phyloP scores from a whole-genome alignment of 2,888 invertebrate species.

The Parapristionchus giblindavisi region DNA sequence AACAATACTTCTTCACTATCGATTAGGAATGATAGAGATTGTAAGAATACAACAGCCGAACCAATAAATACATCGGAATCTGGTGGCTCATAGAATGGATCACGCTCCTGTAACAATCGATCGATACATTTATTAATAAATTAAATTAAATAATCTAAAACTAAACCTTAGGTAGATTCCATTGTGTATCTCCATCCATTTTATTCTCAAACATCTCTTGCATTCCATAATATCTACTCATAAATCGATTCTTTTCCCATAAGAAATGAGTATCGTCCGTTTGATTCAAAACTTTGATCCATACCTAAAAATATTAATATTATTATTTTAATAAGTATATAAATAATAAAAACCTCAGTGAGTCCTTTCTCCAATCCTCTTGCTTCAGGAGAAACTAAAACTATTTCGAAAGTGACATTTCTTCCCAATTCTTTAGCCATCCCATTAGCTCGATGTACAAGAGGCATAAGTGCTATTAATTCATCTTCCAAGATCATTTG shows the following conservation, averaged over 20 bases:
- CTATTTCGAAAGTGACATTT: slow-evolving; percentile 73
- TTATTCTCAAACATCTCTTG: slow-evolving; percentile 75
- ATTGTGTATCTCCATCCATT: slow-evolving; percentile 73
- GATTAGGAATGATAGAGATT: slow-evolving; percentile 73
- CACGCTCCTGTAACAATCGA: slow-evolving; percentile 70
- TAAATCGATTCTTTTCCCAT: slow-evolving; percentile 74
- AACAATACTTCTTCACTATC: slow-evolving; percentile 71
- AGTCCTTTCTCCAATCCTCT: slow-evolving; percentile 71
- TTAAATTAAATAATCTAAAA: not conserved
- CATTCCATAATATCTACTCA: slow-evolving; percentile 73
- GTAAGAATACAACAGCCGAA: slow-evolving; percentile 73
- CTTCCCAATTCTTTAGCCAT: slow-evolving; percentile 74
- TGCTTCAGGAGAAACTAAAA: slow-evolving; percentile 74
- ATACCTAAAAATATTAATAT: slow-evolving; percentile 66
- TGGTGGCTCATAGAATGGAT: slow-evolving; percentile 74
- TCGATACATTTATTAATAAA: not conserved
- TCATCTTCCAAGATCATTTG: slow-evolving; percentile 73
- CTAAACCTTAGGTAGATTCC: slow-evolving; percentile 72
- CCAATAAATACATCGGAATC: slow-evolving; percentile 73
- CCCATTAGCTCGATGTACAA: slow-evolving; percentile 74
- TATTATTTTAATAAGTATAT: not conserved
- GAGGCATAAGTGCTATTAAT: slow-evolving; percentile 73
- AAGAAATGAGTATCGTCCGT: slow-evolving; percentile 74
- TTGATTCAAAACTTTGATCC: slow-evolving; percentile 73
- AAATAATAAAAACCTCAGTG: slow-evolving; percentile 70